Conservation (phyloP, 2,797 vertebrate species). For the Malacoctenus gilli region DNA sequence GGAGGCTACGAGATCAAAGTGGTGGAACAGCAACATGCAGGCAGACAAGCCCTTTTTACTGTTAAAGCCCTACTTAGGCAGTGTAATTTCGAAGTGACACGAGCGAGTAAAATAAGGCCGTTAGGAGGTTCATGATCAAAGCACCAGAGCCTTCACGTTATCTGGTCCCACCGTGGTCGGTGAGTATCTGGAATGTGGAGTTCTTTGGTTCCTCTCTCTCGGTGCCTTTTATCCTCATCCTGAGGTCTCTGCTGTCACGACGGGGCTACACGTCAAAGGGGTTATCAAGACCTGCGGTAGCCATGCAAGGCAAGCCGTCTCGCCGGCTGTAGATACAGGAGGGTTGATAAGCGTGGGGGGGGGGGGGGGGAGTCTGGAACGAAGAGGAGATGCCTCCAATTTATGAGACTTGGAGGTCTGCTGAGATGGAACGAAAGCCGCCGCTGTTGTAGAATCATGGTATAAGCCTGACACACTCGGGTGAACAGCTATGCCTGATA, state of each 20-base stretch:
- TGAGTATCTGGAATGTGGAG: conserved; percentile 65
- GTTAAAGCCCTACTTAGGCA: conserved; percentile 31
- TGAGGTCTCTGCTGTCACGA: conserved; percentile 46
- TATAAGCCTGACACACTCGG: conserved; percentile 65
- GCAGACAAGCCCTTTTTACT: conserved; percentile 24
- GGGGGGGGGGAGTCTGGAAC: conserved; percentile 19
- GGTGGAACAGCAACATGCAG: not conserved
- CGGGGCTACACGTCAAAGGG: conserved; percentile 35
- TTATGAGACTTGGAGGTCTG: conserved; percentile 46
- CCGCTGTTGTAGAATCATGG: conserved; percentile 50
- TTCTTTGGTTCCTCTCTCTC: conserved; percentile 5
- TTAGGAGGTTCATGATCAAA: conserved; percentile 66
- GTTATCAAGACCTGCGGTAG: conserved; percentile 59
- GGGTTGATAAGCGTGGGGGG: conserved; percentile 48
- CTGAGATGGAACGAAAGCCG: conserved; percentile 41
- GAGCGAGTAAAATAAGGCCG: conserved; percentile 46
- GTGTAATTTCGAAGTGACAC: conserved; percentile 53
- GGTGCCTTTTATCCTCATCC: conserved; percentile 50
- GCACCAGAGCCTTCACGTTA: conserved; percentile 43
- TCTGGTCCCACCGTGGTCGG: conserved; percentile 47
- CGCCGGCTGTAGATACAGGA: conserved; percentile 44
- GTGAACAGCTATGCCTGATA: conserved; percentile 60
- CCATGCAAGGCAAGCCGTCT: conserved; percentile 48
- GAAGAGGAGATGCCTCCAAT: conserved; percentile 34
- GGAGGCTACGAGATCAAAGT: conserved; percentile 53